phyloP scores from a whole-genome alignment of 1,140 invertebrate species.

The Cheumatopsyche charites region DNA sequence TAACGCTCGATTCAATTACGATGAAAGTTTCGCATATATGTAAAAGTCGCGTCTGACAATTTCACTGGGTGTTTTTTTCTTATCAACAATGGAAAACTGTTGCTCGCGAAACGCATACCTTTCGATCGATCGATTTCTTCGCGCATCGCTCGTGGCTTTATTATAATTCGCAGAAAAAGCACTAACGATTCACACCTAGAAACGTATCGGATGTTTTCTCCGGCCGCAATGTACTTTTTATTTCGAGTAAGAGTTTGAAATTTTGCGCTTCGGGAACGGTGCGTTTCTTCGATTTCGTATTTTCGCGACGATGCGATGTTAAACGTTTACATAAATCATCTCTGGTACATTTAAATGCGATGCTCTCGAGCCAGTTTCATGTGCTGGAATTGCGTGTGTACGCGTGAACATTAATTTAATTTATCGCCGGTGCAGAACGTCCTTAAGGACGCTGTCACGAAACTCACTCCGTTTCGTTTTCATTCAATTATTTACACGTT shows the following conservation, averaged over 20 bases:
- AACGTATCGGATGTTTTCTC: not conserved
- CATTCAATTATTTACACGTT: no score
- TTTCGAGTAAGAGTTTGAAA: not conserved
- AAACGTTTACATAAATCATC: no score
- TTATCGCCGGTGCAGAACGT: not conserved
- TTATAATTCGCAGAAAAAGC: conserved; percentile 7
- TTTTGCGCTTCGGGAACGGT: not conserved
- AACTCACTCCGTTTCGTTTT: no score
- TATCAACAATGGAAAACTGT: conserved; percentile 14
- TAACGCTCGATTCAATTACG: conserved; percentile 8
- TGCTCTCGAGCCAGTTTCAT: no score
- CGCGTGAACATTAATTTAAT: not conserved
- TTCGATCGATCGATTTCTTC: conserved; percentile 8
- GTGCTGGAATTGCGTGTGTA: not conserved
- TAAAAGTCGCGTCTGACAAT: not conserved
- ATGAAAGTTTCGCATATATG: conserved; percentile 3
- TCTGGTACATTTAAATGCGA: no score
- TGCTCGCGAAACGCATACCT: not conserved
- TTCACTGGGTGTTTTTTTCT: not conserved
- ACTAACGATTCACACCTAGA: conserved; percentile 12
- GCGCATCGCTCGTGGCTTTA: not conserved
- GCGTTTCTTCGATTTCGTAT: no score
- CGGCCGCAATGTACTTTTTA: not conserved
- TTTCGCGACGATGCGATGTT: no score
- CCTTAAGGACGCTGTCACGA: no score